These are phyloP conservation scores for Zapornia atra DNA, from an alignment of 2,113 vertebrate genomes.

Conservation along the genomic window DNA sequence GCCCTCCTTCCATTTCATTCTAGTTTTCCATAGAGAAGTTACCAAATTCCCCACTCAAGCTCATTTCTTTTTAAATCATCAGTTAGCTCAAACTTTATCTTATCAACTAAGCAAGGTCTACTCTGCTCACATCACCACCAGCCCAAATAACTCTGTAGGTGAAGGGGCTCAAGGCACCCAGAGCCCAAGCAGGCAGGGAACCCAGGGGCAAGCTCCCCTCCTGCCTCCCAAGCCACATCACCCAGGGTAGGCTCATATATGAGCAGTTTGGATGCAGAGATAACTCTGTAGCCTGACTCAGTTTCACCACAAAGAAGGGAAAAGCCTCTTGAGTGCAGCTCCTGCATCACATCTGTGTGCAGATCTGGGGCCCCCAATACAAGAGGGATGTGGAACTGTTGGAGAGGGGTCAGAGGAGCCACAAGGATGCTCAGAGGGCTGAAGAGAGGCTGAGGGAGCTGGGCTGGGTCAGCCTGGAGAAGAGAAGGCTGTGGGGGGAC, in stretches of 20 bases:
- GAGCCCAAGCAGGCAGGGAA: not conserved
- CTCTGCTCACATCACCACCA: no score
- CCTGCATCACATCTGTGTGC: rapidly evolving
- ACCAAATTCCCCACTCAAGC: not conserved
- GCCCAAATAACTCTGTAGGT: not conserved
- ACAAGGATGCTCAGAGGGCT: no score
- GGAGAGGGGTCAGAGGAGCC: no score
- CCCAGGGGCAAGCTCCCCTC: not conserved
- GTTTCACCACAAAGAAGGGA: rapidly evolving
- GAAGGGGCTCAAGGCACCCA: not conserved
- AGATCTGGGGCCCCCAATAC: no score
- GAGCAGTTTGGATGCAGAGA: not conserved
- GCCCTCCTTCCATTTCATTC: not conserved
- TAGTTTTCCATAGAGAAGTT: not conserved
- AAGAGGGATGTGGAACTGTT: no score
- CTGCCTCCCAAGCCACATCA: not conserved
- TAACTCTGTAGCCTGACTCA: rapidly evolving
- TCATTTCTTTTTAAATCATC: not conserved
- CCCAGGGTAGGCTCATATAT: rapidly evolving
- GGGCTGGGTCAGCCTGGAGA: no score
- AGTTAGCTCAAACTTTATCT: not conserved
- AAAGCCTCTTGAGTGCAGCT: not conserved
- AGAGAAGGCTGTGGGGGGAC: no score
- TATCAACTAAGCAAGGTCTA: not conserved
- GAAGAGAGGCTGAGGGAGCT: no score